Base-by-base conservation (phyloP, 1,140 invertebrate species). In the Formica selysi region DNA sequence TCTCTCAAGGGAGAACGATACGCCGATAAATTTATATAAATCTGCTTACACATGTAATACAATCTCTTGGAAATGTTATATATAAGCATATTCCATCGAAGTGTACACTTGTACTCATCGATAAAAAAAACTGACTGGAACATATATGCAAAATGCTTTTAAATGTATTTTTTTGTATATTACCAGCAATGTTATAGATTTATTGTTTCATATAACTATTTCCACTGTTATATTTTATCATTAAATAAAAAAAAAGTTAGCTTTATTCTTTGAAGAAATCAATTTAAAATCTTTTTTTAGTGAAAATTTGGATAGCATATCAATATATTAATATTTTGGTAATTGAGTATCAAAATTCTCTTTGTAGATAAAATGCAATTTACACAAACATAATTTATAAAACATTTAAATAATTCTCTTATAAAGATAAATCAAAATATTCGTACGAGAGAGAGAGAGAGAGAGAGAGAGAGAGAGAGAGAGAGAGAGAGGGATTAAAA, bases 11-110 rank as follows among this genome's bases (percentile, higher is more conserved):
- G 62, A 26, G n/a, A 22, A 10, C 13, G 13, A 48, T 11, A 10
- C 13, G 22, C 4, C 29, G 26, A 54, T 80, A 57, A 38, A 71
- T 71, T 71, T 41, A 71, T 57, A 41, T 79, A 51, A 79, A 41
- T 62, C 41, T 76, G 73, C 16, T 61, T 62, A 62, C 6, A 26
- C 1, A 26, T 19, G 8, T 62, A 61, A 62, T 16, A 32, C 36
- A 54, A 76, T 61, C 22, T 59, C 11, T 19, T 57, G 51, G 22
- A 38, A 76, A 61, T 29, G 62, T 76, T 62, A 62, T 19, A 41
- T 19, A 32, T 2, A 16, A 61, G 4, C 38, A 61, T 29, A 19
- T 11, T 22, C 1, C 16, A 59, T 8, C 36, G n/a, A 76, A 10
- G 0, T 59, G 16, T 13, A 51, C 5, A 1, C 16, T 51, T 51